These are phyloP conservation scores for Lophura swinhoii DNA, from an alignment of 2,797 vertebrate species.

Conservation along the genomic window DNA sequence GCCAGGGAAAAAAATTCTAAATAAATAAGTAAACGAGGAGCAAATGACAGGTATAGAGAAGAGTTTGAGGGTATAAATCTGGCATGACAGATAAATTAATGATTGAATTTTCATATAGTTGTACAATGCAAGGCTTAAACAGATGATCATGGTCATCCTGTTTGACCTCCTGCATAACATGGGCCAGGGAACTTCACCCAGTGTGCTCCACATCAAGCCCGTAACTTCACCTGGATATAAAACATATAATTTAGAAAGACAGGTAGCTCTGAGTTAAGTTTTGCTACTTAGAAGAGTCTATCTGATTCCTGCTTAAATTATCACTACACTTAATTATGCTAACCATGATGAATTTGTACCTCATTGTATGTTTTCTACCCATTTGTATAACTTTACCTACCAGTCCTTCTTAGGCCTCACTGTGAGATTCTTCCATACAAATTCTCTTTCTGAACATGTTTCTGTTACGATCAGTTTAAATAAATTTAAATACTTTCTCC, in stretches of 20 bases:
- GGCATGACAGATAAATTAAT: not conserved
- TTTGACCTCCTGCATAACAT: not conserved
- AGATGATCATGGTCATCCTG: not conserved
- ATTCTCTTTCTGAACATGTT: not conserved
- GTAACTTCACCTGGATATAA: not conserved
- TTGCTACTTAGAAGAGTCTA: not conserved
- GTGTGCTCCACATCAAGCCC: not conserved
- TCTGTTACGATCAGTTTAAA: rapidly evolving
- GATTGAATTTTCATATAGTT: not conserved
- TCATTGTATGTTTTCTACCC: not conserved
- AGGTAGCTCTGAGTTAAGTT: not conserved
- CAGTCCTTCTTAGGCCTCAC: rapidly evolving
- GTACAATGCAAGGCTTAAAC: not conserved
- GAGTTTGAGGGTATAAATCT: not conserved
- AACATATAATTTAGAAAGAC: not conserved
- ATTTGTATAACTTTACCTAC: not conserved
- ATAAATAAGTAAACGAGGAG: constrained; percentile 33
- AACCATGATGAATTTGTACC: not conserved
- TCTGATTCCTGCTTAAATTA: not conserved
- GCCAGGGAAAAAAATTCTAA: not conserved
- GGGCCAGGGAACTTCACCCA: not conserved
- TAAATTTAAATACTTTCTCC: no score
- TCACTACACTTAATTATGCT: not conserved
- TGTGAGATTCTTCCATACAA: not conserved
- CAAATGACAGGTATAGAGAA: constrained; percentile 45